Percentiles rank a stretch among this genome's conserved stretches.
phyloP scores from a whole-genome alignment of 2,888 invertebrate species.

The Drosophila recens region DNA sequence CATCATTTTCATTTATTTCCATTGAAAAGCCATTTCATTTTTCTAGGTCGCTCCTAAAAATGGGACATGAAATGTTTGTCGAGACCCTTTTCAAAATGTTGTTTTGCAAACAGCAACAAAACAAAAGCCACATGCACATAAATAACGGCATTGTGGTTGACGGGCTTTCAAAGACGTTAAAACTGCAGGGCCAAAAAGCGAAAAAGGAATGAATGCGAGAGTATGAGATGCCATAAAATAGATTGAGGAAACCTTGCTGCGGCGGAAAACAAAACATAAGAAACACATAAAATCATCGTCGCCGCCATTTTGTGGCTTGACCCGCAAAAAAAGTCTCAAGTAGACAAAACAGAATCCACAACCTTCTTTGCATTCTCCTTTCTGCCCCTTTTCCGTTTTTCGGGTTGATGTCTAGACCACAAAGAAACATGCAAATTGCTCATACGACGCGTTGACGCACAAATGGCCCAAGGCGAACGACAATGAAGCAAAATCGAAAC shows the following conservation, averaged over 20 bases:
- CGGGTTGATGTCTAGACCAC: constrained; percentile 51
- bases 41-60: constrained; percentile 4
- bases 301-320: constrained; percentile 71
- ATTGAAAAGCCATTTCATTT: constrained; percentile 17
- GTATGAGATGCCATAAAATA: constrained; percentile 62
- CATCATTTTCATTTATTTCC: constrained; percentile 32
- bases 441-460: constrained; percentile 57
- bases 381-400: neutral
- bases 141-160: constrained; percentile 73
- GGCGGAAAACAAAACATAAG: constrained; percentile 36
- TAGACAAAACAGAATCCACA: constrained; percentile 32
- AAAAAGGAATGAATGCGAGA: constrained; percentile 8
- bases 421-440: constrained; percentile 59
- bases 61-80: constrained; percentile 26
- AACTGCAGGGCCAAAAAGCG: constrained; percentile 21
- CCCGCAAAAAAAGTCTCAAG: constrained; percentile 62
- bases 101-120: constrained; percentile 56
- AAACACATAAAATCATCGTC: constrained; percentile 51
- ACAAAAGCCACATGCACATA: constrained; percentile 73
- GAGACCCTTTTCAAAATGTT: constrained; percentile 69
- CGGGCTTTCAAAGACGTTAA: constrained; percentile 60
- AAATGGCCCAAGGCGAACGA: constrained; percentile 21
- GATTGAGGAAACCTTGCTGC: constrained; percentile 53
- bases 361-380: neutral
- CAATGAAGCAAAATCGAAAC: constrained; percentile 27